A percentile compares a stretch with the other conserved stretches of the same genome.
These are phyloP conservation scores for Tridacna crocea DNA, from an alignment of 2,888 invertebrate genomes.

Conservation along the genomic window DNA sequence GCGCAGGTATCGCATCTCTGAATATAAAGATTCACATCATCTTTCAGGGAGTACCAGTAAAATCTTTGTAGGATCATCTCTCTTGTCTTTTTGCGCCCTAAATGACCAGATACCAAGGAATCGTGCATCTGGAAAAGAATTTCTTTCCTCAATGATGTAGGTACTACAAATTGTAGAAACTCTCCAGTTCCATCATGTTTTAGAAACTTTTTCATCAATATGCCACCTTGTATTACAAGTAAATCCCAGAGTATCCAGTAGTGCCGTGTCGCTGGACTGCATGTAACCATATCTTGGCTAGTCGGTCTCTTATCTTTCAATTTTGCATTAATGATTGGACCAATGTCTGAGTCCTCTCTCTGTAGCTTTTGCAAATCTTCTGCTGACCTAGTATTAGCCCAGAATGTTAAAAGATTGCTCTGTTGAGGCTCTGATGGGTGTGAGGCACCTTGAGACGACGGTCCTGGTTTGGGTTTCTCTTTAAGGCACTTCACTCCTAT, in stretches of 20 bases:
- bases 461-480: neutral
- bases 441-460: neutral
- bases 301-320: neutral
- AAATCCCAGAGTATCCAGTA: slow-evolving; percentile 20
- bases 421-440: too few relatives aligned
- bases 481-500: slow-evolving; percentile 9
- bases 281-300: neutral
- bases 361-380: neutral
- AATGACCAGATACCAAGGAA: slow-evolving; percentile 6
- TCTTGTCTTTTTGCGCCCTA: slow-evolving; percentile 14
- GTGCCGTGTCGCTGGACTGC: slow-evolving; percentile 10
- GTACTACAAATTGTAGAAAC: neutral
- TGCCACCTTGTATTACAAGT: neutral
- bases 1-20: slow-evolving; percentile 33
- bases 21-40: slow-evolving; percentile 26
- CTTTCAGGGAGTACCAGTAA: slow-evolving; percentile 24
- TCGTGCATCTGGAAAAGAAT: slow-evolving; percentile 5
- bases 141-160: neutral
- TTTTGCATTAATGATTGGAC: neutral
- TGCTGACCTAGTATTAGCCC: neutral
- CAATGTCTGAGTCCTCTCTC: neutral
- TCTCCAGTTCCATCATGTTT: slow-evolving; percentile 4
- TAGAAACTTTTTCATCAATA: neutral
- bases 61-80: neutral
- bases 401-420: too few relatives aligned